Conservation (phyloP, 2,888 invertebrate genomes). For the Spisula solida region DNA sequence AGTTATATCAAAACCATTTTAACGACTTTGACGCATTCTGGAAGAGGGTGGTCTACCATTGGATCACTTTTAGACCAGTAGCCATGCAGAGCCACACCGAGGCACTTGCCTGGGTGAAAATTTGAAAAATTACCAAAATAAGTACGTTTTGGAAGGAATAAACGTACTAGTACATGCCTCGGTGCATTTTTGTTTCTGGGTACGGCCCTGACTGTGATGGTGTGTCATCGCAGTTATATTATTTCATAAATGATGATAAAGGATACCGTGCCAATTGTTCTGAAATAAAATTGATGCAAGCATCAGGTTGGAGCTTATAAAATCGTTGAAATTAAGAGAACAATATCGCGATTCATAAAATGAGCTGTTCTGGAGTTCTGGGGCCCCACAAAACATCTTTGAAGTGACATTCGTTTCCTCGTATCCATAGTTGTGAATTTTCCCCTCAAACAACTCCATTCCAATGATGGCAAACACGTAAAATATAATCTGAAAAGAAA, state of each 20-base stretch:
- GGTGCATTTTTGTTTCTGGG: no score
- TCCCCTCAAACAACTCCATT: conserved; percentile 87
- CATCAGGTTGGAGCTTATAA: conserved; percentile 87
- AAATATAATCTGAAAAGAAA: conserved; percentile 86
- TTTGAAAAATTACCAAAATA: no score
- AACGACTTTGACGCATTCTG: no score
- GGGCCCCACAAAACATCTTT: conserved; percentile 83
- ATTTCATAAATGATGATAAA: conserved; percentile 63
- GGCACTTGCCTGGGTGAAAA: no score
- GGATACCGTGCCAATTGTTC: conserved; percentile 88
- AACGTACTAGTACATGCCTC: no score
- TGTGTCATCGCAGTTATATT: no score
- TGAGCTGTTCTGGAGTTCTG: conserved; percentile 82
- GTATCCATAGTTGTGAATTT: conserved; percentile 81
- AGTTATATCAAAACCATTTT: no score
- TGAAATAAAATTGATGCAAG: conserved; percentile 88
- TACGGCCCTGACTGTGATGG: no score
- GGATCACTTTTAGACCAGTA: no score
- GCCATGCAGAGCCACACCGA: no score
- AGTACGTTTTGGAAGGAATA: no score
- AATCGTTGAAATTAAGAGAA: conserved; percentile 88
- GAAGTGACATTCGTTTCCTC: conserved; percentile 34
- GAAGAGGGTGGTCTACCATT: no score
- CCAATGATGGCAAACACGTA: conserved; percentile 88
- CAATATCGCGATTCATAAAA: conserved; percentile 87